Percentiles rank a stretch among this genome's conserved stretches.
These are phyloP conservation scores for Alethe diademata DNA, from an alignment of 2,113 vertebrate genomes.

Conservation along the genomic window DNA sequence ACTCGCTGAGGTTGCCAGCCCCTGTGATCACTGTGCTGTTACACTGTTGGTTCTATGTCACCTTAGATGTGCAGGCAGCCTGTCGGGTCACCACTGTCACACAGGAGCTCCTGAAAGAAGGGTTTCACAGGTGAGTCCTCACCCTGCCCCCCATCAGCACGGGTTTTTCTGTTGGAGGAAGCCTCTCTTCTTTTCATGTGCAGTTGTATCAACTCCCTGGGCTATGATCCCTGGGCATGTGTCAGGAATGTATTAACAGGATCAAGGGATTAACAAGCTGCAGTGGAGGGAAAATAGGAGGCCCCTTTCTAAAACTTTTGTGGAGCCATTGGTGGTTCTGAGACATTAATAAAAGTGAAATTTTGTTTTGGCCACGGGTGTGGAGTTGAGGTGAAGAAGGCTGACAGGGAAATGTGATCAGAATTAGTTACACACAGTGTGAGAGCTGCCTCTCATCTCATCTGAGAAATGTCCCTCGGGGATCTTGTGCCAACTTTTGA, in stretches of 20 bases:
- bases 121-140: conserved; percentile 75
- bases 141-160: rapidly evolving
- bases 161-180: rapidly evolving
- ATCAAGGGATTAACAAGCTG: background rate
- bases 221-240: rapidly evolving
- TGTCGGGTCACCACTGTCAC: conserved; percentile 59
- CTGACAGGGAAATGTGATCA: background rate
- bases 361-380: background rate
- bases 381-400: background rate
- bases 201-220: background rate
- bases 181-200: background rate
- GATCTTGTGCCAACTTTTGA: background rate
- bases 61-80: conserved; percentile 22
- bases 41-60: background rate
- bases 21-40: rapidly evolving
- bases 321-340: background rate
- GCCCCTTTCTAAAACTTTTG: background rate
- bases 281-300: background rate
- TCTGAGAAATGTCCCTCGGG: rapidly evolving
- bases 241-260: background rate
- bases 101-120: conserved; percentile 74
- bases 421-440: rapidly evolving
- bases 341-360: background rate
- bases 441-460: rapidly evolving
- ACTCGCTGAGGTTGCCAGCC: background rate